Evolutionary conservation across 1,140 invertebrate genomes (phyloP).

Genomic region (Eurytemora carolleeae): DNA sequence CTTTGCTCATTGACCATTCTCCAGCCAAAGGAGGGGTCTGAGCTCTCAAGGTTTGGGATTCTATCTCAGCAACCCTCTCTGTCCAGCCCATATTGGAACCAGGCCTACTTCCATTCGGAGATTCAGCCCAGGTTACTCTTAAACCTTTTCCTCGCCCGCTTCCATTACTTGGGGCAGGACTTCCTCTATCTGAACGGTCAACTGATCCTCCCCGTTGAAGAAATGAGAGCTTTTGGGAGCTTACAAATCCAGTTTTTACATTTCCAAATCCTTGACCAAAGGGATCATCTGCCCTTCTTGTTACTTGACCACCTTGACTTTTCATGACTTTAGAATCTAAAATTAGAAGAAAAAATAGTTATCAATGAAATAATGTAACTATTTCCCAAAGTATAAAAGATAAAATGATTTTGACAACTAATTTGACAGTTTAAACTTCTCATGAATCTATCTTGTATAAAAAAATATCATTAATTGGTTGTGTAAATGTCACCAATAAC

Average conservation of each 20-base stretch:
- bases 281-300: not conserved
- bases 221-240: not conserved
- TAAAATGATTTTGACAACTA: too few species aligned
- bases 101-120: not conserved
- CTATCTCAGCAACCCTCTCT: not conserved
- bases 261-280: not conserved
- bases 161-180: not conserved
- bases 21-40: not conserved
- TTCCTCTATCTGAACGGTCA: too few species aligned
- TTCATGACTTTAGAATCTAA: conserved; percentile 3
- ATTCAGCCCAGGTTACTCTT: not conserved
- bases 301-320: not conserved
- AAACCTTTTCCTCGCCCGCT: not conserved
- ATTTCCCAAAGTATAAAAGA: too few species aligned
- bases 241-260: not conserved
- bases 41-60: not conserved
- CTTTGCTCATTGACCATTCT: not conserved
- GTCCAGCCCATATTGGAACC: not conserved
- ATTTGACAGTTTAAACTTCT: too few species aligned
- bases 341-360: too few species aligned
- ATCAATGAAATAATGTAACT: too few species aligned
- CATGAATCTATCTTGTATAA: too few species aligned
- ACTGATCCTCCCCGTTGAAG: not conserved
- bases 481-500: too few species aligned
- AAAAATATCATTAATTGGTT: too few species aligned